phyloP scores from a whole-genome alignment of 2,797 vertebrate genomes.

The Gobionotothen gibberifrons region DNA sequence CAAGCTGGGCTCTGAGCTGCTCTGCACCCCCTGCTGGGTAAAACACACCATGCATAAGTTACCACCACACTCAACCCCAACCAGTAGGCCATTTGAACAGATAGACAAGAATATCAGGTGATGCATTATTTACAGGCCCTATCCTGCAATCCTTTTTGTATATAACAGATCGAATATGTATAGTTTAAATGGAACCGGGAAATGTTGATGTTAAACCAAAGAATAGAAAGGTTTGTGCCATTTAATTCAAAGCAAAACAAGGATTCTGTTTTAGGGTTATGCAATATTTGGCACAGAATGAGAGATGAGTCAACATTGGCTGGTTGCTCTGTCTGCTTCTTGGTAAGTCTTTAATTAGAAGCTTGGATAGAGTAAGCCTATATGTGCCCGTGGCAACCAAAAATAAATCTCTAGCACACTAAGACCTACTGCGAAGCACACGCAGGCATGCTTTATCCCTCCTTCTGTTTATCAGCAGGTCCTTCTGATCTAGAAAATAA shows the following conservation, averaged over 20 bases:
- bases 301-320: constrained; percentile 23
- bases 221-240: not conserved
- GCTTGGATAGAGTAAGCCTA: constrained; percentile 46
- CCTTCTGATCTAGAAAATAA: not conserved
- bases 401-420: constrained; percentile 49
- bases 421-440: constrained; percentile 28
- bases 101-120: not conserved
- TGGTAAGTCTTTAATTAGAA: constrained; percentile 59
- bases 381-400: constrained; percentile 35
- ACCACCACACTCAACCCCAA: not conserved
- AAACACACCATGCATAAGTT: constrained; percentile 42
- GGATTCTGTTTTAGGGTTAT: constrained; percentile 23
- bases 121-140: not conserved
- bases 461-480: constrained; percentile 7
- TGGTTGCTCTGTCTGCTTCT: constrained; percentile 39
- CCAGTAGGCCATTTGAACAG: not conserved
- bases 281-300: constrained; percentile 31
- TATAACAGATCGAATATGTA: not conserved
- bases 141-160: not conserved
- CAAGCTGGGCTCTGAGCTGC: constrained; percentile 63
- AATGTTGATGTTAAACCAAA: not conserved
- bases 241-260: not conserved
- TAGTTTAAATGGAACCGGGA: not conserved
- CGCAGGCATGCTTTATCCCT: not conserved
- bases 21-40: constrained; percentile 76